A percentile compares a stretch with the other conserved stretches of the same genome.
Conservation (phyloP, 2,888 invertebrate species). For the Cephus nigrinus region DNA sequence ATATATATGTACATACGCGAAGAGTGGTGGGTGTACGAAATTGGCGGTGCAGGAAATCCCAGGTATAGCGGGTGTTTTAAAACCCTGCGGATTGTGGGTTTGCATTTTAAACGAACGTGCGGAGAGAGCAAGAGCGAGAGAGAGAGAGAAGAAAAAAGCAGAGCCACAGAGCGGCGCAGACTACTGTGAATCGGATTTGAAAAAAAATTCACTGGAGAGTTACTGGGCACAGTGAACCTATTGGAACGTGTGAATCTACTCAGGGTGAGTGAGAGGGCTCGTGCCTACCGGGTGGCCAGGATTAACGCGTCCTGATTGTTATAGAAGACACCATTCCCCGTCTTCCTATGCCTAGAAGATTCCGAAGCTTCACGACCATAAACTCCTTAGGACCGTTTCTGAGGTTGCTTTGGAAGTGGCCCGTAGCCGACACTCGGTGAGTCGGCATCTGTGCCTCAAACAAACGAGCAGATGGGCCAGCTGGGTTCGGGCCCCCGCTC, state of each 20-base stretch:
- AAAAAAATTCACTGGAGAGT: slow-evolving; percentile 50
- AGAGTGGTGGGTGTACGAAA: slow-evolving; percentile 22
- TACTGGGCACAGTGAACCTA: slow-evolving; percentile 25
- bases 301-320: not conserved
- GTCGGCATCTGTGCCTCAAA: slow-evolving; percentile 13
- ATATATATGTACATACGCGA: not conserved
- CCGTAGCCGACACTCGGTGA: not conserved
- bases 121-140: slow-evolving; percentile 5
- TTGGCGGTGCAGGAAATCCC: slow-evolving; percentile 35
- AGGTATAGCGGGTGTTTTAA: slow-evolving; percentile 38
- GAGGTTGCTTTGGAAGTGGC: not conserved
- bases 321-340: not conserved
- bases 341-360: not conserved
- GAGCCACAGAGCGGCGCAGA: slow-evolving; percentile 25
- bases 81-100: slow-evolving; percentile 45
- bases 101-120: slow-evolving; percentile 52
- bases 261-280: not conserved
- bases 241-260: slow-evolving; percentile 15
- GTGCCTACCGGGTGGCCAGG: slow-evolving; percentile 1
- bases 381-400: not conserved
- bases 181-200: slow-evolving; percentile 45
- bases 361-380: not conserved
- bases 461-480: slow-evolving; percentile 12
- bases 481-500: not conserved
- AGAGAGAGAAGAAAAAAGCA: slow-evolving; percentile 4